phyloP scores from a whole-genome alignment of 2,797 vertebrate species.

The Chromis chromis region DNA sequence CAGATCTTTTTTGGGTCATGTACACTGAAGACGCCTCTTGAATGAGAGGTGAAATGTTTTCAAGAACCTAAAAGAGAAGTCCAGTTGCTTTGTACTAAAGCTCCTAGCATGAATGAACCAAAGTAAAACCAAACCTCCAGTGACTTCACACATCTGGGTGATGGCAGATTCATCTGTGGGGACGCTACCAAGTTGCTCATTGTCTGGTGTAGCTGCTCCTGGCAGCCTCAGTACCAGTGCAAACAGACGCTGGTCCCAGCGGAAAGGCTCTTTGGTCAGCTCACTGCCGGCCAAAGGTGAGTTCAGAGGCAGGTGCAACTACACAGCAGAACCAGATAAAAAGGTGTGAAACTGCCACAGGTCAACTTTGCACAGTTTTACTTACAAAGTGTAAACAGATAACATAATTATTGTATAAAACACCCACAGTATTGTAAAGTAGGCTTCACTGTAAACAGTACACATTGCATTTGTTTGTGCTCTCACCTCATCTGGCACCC shows the following conservation, averaged over 20 bases:
- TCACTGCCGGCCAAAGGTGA: slow-evolving; percentile 97
- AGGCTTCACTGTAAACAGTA: background rate
- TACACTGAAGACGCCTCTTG: too few relatives aligned
- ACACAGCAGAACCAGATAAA: background rate
- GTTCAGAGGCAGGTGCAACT: slow-evolving; percentile 98
- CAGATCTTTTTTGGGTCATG: too few relatives aligned
- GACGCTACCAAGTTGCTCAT: slow-evolving; percentile 96
- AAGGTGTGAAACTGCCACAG: background rate
- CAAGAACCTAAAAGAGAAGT: too few relatives aligned
- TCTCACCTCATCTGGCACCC: slow-evolving; percentile 97
- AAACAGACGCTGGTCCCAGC: slow-evolving; percentile 99
- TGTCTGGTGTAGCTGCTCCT: slow-evolving; percentile 90
- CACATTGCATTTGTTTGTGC: slow-evolving; percentile 7
- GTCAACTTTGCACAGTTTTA: too few relatives aligned
- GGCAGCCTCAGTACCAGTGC: slow-evolving; percentile 95
- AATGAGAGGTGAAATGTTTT: too few relatives aligned
- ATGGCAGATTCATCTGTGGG: slow-evolving; percentile 97
- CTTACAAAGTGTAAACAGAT: background rate
- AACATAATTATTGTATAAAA: background rate
- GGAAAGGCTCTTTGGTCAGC: slow-evolving; percentile 98
- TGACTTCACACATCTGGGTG: slow-evolving; percentile 99
- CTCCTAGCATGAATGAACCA: slow-evolving; percentile 2
- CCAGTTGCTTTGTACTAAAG: too few relatives aligned
- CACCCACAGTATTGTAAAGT: background rate
- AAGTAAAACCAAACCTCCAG: slow-evolving; percentile 89